Percentiles rank a stretch among this genome's conserved stretches.
phyloP scores from a whole-genome alignment of 1,140 invertebrate species.

The Lethocerus indicus region DNA sequence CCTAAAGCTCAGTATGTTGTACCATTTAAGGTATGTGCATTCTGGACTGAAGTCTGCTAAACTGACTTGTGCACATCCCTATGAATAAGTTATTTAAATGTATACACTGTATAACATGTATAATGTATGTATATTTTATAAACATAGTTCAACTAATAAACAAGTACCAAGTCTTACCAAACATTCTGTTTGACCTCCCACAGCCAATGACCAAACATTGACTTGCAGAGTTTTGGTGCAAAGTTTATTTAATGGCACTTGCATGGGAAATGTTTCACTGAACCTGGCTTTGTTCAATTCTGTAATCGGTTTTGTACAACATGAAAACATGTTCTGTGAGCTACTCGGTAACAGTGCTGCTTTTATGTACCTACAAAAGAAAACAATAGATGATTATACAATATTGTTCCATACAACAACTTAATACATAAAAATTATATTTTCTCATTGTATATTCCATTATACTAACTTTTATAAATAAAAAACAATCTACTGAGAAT shows the following conservation, averaged over 20 bases:
- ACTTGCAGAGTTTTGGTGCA: conserved; percentile 77
- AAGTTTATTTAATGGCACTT: conserved; percentile 54
- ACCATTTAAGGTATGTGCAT: conserved; percentile 71
- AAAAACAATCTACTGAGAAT: background rate
- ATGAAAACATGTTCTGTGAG: conserved; percentile 35
- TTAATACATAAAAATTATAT: background rate
- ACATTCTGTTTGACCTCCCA: conserved; percentile 52
- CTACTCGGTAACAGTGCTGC: conserved; percentile 54
- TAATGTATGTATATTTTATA: background rate
- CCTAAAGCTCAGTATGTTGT: conserved; percentile 80
- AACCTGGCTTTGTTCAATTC: conserved; percentile 64
- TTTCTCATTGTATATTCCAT: no score
- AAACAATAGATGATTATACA: background rate
- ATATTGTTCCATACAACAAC: conserved; percentile 1
- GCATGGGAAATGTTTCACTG: conserved; percentile 59
- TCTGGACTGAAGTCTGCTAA: conserved; percentile 84
- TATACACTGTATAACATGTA: conserved; percentile 1
- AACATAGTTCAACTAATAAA: background rate
- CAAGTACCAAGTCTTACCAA: conserved; percentile 41
- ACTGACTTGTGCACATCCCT: conserved; percentile 92
- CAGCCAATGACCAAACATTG: conserved; percentile 54
- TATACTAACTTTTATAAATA: no score
- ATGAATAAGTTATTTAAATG: conserved; percentile 17
- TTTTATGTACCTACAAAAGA: conserved; percentile 52
- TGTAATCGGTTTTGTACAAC: conserved; percentile 51